Conservation (phyloP, 2,113 vertebrate species). For the Malurus elegans region DNA sequence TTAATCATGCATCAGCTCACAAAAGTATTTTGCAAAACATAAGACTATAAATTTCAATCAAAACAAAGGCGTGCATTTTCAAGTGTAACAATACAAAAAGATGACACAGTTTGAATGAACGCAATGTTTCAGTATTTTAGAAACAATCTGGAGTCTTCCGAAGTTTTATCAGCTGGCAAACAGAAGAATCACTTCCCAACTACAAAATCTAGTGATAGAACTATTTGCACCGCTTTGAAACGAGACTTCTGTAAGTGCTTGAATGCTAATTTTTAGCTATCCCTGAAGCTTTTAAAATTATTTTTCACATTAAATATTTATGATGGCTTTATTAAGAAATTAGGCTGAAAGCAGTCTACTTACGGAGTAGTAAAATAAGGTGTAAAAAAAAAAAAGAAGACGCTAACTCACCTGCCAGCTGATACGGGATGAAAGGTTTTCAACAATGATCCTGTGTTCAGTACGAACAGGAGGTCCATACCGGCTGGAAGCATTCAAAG, state of each 20-base stretch:
- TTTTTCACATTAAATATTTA: constrained; percentile 41
- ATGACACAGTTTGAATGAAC: not conserved
- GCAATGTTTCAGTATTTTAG: not conserved
- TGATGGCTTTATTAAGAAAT: constrained; percentile 57
- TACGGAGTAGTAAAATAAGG: not conserved
- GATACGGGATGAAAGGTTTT: constrained; percentile 89
- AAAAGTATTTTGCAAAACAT: not conserved
- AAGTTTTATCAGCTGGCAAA: not conserved
- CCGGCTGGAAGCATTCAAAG: constrained; percentile 50
- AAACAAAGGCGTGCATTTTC: not conserved
- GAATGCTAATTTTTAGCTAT: not conserved
- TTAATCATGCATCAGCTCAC: not conserved
- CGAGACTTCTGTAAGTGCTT: not conserved
- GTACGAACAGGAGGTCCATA: constrained; percentile 89
- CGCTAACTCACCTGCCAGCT: constrained; percentile 90
- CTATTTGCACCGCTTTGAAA: not conserved
- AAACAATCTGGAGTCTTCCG: not conserved
- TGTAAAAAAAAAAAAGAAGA: not conserved
- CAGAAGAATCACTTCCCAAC: not conserved
- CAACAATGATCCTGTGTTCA: constrained; percentile 88
- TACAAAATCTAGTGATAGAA: not conserved
- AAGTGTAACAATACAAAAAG: not conserved
- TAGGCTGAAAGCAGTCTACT: not conserved
- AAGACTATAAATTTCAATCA: not conserved
- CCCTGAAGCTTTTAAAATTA: not conserved